phyloP scores from a whole-genome alignment of 2,113 vertebrate genomes.

The Nyctibius bracteatus region DNA sequence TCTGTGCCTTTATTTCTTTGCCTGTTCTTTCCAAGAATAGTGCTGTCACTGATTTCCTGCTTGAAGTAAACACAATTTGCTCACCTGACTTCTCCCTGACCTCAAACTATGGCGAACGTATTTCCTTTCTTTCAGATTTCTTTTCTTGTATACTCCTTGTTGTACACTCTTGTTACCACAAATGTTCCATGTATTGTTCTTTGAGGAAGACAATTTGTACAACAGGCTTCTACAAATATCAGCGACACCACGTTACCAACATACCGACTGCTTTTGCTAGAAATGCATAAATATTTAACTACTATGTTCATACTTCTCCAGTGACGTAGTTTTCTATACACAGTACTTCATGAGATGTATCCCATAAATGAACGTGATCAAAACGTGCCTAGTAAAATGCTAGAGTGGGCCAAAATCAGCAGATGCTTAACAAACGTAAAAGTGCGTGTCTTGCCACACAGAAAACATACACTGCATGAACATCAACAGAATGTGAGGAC shows the following conservation, averaged over 20 bases:
- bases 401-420: background rate
- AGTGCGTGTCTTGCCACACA: background rate
- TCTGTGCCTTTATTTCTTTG: background rate
- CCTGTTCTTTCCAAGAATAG: constrained; percentile 34
- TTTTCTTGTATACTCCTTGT: background rate
- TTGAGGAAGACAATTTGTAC: background rate
- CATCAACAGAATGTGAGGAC: rapidly evolving
- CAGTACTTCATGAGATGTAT: background rate
- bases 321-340: background rate
- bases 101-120: background rate
- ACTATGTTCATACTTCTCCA: background rate
- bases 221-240: background rate
- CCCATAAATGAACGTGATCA: background rate
- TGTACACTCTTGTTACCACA: background rate
- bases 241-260: background rate
- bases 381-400: background rate
- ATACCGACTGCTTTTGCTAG: background rate
- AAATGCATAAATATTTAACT: background rate
- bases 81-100: constrained; percentile 35
- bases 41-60: background rate
- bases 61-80: constrained; percentile 8
- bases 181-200: background rate
- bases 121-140: constrained; percentile 36
- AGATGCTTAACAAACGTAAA: background rate
- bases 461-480: background rate